These are phyloP conservation scores for Aplochiton taeniatus DNA, from an alignment of 2,797 vertebrate genomes.

Conservation along the genomic window DNA sequence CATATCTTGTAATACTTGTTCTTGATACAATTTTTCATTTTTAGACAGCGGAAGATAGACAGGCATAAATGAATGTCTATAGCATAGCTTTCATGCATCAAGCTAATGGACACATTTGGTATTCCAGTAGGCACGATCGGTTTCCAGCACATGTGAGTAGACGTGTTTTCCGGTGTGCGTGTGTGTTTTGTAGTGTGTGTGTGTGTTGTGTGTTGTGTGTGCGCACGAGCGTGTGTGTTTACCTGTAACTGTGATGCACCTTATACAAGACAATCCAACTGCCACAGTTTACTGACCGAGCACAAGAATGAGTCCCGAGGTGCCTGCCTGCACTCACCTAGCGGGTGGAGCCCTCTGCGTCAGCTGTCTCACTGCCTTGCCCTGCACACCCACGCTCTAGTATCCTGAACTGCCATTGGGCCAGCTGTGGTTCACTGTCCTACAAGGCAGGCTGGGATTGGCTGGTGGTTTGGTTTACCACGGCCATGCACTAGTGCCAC, in stretches of 20 bases:
- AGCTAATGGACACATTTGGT: no score
- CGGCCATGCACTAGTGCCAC: slow-evolving; percentile 37
- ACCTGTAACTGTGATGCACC: slow-evolving; percentile 37
- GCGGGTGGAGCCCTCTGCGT: slow-evolving; percentile 43
- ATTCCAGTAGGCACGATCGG: no score
- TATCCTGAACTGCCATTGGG: slow-evolving; percentile 29
- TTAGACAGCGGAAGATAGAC: slow-evolving; percentile 40
- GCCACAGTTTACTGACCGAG: slow-evolving; percentile 53
- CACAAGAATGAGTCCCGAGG: slow-evolving; percentile 48
- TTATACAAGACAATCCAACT: slow-evolving; percentile 66
- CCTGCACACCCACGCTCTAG: slow-evolving; percentile 36
- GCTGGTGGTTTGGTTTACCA: slow-evolving; percentile 14
- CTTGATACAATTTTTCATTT: slow-evolving; percentile 40
- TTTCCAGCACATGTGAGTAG: slow-evolving; percentile 15
- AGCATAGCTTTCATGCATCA: slow-evolving; percentile 33
- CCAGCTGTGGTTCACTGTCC: slow-evolving; percentile 40
- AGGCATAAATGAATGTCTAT: slow-evolving; percentile 36
- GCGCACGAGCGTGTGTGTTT: slow-evolving; percentile 19
- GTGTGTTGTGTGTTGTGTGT: neutral
- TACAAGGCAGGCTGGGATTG: slow-evolving; percentile 45
- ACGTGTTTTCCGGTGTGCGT: slow-evolving; percentile 10
- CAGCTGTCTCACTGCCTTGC: slow-evolving; percentile 76
- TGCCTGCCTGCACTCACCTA: slow-evolving; percentile 45
- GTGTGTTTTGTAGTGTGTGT: neutral
- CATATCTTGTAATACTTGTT: slow-evolving; percentile 32